A percentile compares a stretch with the other conserved stretches of the same genome.
Evolutionary conservation across 2,888 invertebrate species (phyloP).

Genomic region (Anaspis maculata): DNA sequence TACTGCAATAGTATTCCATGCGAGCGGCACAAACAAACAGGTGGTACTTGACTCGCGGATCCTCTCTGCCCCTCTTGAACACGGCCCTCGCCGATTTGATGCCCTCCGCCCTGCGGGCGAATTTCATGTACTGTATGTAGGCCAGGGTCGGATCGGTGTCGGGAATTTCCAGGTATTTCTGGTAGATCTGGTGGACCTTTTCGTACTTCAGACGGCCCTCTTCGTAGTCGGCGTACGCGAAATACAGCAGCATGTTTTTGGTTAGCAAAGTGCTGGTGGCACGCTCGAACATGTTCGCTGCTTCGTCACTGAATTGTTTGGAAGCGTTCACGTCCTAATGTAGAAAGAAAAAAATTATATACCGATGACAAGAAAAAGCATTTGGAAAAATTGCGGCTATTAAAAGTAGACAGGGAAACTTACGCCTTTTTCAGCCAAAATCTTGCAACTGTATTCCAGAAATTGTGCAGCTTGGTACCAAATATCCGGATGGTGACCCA

Average conservation of each 20-base stretch:
- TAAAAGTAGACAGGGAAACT: slow-evolving; percentile 30
- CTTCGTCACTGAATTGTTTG: slow-evolving; percentile 89
- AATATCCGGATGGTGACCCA: slow-evolving; percentile 96
- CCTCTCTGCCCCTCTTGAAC: slow-evolving; percentile 93
- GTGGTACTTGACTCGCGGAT: slow-evolving; percentile 76
- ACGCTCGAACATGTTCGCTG: slow-evolving; percentile 88
- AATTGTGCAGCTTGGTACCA: slow-evolving; percentile 99
- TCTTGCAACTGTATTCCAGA: slow-evolving; percentile 88
- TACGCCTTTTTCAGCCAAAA: slow-evolving; percentile 90
- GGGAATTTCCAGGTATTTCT: slow-evolving; percentile 77
- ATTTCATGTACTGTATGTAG: slow-evolving; percentile 99
- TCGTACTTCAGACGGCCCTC: slow-evolving; percentile 94
- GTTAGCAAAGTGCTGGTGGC: slow-evolving; percentile 85
- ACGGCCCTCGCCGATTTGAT: slow-evolving; percentile 92
- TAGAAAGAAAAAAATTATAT: no score
- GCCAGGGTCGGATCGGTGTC: slow-evolving; percentile 95
- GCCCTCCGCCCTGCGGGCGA: slow-evolving; percentile 92
- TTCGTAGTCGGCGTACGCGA: slow-evolving; percentile 98
- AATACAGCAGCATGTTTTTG: slow-evolving; percentile 88
- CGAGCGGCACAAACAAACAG: slow-evolving; percentile 94
- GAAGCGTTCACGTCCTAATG: slow-evolving; percentile 89
- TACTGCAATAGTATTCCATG: slow-evolving; percentile 99
- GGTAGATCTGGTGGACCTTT: slow-evolving; percentile 94
- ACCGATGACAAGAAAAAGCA: not conserved
- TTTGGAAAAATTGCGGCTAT: not conserved